Evolutionary conservation across 2,888 invertebrate genomes (phyloP).

Genomic region (Eutolmus rufibarbis): DNA sequence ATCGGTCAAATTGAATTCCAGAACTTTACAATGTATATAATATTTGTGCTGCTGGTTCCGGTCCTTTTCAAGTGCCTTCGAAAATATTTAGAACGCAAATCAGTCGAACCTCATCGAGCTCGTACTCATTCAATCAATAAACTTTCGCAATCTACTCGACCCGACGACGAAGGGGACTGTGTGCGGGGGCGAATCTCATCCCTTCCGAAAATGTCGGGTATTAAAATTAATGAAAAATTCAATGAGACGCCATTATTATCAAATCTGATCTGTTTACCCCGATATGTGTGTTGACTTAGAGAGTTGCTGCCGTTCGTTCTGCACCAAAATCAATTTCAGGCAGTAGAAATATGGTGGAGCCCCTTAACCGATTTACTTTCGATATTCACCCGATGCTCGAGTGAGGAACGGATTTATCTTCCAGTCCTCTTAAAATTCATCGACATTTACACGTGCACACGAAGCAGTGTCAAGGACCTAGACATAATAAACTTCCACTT

Average conservation of each 20-base stretch:
- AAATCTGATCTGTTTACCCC: neutral
- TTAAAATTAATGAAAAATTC: neutral
- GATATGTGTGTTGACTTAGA: neutral
- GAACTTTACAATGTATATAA: neutral
- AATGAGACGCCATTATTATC: neutral
- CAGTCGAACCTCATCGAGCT: neutral
- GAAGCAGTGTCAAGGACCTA: slow-evolving; percentile 4
- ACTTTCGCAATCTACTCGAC: neutral
- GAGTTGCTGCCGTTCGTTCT: neutral
- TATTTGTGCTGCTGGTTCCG: neutral
- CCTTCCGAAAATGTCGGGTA: neutral
- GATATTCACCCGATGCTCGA: neutral
- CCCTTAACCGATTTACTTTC: neutral
- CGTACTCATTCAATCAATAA: neutral
- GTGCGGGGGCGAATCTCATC: neutral
- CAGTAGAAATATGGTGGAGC: neutral
- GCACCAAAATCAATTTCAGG: neutral
- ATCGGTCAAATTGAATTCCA: neutral
- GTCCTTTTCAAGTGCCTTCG: neutral
- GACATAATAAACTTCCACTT: slow-evolving; percentile 25
- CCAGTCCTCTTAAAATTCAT: neutral
- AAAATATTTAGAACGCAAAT: neutral
- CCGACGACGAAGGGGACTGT: neutral
- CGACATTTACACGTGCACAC: neutral
- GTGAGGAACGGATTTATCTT: neutral